phyloP scores from a whole-genome alignment of 2,888 invertebrate species.

The Polymixis flavicincta region DNA sequence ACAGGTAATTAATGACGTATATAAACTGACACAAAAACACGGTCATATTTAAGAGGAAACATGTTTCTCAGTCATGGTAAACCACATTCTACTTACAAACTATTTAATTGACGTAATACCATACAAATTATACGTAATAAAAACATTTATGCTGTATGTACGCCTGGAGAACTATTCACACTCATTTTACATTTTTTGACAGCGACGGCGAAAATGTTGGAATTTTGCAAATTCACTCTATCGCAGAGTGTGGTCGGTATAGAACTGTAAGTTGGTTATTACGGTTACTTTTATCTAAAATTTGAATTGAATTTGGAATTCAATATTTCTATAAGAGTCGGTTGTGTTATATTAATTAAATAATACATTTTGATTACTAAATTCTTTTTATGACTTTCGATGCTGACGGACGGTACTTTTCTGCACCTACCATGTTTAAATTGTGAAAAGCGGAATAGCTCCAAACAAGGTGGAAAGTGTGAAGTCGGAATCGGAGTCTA shows the following conservation, averaged over 20 bases:
- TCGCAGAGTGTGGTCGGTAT: background rate
- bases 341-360: background rate
- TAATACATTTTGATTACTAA: background rate
- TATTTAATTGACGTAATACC: conserved; percentile 52
- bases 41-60: conserved; percentile 58
- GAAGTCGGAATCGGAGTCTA: background rate
- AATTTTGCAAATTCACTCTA: background rate
- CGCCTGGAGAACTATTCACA: conserved; percentile 15
- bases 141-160: conserved; percentile 6
- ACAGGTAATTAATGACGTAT: conserved; percentile 56
- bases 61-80: conserved; percentile 64
- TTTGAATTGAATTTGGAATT: background rate
- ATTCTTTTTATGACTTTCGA: background rate
- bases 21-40: conserved; percentile 57
- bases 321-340: background rate
- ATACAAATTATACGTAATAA: conserved; percentile 24
- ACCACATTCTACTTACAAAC: conserved; percentile 56
- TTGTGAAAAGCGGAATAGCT: background rate
- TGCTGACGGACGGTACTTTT: background rate
- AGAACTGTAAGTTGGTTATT: background rate
- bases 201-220: background rate
- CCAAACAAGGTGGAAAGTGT: background rate
- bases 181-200: background rate
- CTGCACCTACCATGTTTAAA: background rate
- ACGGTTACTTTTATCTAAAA: background rate